Percentiles rank a stretch among this genome's conserved stretches.
Evolutionary conservation across 2,888 invertebrate genomes (phyloP).

Genomic region (Lutraria lutraria): DNA sequence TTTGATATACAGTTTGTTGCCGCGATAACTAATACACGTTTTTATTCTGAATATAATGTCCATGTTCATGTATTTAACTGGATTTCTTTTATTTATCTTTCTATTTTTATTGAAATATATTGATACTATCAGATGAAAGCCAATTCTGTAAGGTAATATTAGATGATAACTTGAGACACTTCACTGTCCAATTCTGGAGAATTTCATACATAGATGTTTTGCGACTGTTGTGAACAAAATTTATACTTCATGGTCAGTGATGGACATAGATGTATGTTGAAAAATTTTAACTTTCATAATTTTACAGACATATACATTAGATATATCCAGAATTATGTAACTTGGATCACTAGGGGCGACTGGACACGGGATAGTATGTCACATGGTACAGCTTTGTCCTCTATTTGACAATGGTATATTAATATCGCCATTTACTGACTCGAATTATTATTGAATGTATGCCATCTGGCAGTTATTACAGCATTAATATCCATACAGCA

Average conservation of each 20-base stretch:
- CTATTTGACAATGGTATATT: neutral
- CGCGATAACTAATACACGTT: neutral
- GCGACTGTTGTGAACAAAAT: too few relatives aligned
- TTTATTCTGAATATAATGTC: neutral
- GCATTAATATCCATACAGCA: slow-evolving; percentile 40
- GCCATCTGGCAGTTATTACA: slow-evolving; percentile 46
- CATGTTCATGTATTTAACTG: neutral
- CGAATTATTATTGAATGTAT: slow-evolving; percentile 25
- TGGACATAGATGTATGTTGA: neutral
- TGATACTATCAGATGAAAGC: neutral
- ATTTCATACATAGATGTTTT: too few relatives aligned
- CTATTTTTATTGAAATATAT: neutral
- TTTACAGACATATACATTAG: neutral
- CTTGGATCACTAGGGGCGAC: too few relatives aligned
- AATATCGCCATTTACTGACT: slow-evolving; percentile 12
- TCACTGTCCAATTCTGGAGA: too few relatives aligned
- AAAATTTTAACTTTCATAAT: neutral
- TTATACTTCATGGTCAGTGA: too few relatives aligned
- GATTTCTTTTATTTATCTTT: neutral
- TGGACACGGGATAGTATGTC: too few relatives aligned
- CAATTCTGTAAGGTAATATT: too few relatives aligned
- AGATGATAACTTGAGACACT: too few relatives aligned
- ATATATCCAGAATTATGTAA: neutral
- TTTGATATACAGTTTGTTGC: neutral
- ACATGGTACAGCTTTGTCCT: neutral